phyloP scores from a whole-genome alignment of 2,113 vertebrate genomes.

The Catharus bicknelli region DNA sequence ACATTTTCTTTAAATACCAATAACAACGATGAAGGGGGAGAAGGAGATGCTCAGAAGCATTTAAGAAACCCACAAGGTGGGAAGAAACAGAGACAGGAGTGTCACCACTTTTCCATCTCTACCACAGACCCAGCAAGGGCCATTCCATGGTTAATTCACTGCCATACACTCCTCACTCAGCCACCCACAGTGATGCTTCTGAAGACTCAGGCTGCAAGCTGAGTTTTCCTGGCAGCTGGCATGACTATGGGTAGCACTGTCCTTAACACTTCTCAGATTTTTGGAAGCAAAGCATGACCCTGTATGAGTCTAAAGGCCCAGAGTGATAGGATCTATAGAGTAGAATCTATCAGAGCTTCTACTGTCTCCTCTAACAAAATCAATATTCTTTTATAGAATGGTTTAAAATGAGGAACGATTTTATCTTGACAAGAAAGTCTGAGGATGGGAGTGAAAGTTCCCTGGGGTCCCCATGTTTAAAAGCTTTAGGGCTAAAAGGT shows the following conservation, averaged over 20 bases:
- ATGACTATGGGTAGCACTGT: not conserved
- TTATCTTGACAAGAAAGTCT: not conserved
- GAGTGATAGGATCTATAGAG: not conserved
- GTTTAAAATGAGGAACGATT: not conserved
- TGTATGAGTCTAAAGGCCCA: not conserved
- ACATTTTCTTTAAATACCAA: not conserved
- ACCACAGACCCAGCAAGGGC: not conserved
- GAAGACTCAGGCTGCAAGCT: not conserved
- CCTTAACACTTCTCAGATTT: rapidly evolving
- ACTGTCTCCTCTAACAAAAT: not conserved
- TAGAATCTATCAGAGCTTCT: not conserved
- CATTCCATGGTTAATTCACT: not conserved
- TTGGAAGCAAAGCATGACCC: not conserved
- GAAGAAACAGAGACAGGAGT: not conserved
- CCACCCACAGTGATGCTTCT: not conserved
- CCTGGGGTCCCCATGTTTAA: not conserved
- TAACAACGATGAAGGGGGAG: rapidly evolving
- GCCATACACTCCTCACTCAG: not conserved
- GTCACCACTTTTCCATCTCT: not conserved
- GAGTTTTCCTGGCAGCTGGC: not conserved
- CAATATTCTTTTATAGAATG: not conserved
- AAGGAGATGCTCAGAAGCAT: not conserved
- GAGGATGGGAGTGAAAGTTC: not conserved
- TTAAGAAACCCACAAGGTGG: not conserved
- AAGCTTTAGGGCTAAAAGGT: not conserved